Conservation (phyloP, 64 coral and sea anemone genomes). For the Catalaphyllia jardinei region DNA sequence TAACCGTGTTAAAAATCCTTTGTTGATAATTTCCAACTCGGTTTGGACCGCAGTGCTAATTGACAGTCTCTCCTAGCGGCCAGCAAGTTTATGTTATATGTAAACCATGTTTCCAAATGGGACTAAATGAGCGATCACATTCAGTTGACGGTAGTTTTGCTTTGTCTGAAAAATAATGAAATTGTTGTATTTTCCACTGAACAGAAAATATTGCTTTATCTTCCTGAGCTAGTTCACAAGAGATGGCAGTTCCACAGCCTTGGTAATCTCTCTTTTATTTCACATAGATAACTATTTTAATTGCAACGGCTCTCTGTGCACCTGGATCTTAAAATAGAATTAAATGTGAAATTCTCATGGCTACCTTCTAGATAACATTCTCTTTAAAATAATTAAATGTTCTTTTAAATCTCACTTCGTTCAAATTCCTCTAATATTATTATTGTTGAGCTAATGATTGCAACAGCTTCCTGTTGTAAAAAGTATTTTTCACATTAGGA, state of each 20-base stretch:
- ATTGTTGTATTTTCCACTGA: constrained; percentile 20
- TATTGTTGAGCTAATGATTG: too few species aligned
- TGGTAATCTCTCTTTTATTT: constrained; percentile 50
- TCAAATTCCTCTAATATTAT: too few species aligned
- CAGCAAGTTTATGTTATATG: too few species aligned
- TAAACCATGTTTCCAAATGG: too few species aligned
- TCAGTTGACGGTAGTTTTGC: not conserved
- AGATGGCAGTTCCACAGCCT: constrained; percentile 98
- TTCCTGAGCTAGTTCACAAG: constrained; percentile 88
- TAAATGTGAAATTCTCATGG: too few species aligned
- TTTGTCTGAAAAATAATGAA: not conserved
- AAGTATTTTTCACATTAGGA: too few species aligned
- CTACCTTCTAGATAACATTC: too few species aligned
- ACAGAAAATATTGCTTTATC: constrained; percentile 90
- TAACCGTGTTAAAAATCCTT: not conserved
- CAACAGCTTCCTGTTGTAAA: too few species aligned
- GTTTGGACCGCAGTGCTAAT: not conserved
- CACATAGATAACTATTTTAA: not conserved
- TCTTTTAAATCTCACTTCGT: too few species aligned
- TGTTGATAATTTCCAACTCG: not conserved
- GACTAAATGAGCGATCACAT: not conserved
- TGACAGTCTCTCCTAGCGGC: too few species aligned
- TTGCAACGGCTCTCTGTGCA: not conserved
- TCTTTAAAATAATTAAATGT: too few species aligned
- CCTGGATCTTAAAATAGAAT: not conserved